These are phyloP conservation scores for Proales similis DNA, from an alignment of 1,140 invertebrate genomes.

Conservation along the genomic window DNA sequence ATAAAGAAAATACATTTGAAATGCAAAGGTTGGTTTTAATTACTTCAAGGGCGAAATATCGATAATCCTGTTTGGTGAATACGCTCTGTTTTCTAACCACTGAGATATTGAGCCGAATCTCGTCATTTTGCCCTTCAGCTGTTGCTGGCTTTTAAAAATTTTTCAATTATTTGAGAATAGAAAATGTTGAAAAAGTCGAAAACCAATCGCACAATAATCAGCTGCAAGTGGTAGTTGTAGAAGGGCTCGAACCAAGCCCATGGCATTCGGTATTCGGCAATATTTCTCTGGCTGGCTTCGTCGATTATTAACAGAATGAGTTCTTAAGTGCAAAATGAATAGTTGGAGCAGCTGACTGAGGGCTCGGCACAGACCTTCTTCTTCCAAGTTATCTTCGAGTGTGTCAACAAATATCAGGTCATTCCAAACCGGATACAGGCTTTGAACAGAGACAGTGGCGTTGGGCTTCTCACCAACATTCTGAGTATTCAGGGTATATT, in stretches of 20 bases:
- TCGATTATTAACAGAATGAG: conserved; percentile 18
- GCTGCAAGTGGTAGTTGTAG: conserved; percentile 25
- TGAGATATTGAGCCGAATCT: conserved; percentile 15
- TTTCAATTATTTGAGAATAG: background rate
- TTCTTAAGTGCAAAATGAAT: background rate
- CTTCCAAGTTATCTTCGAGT: conserved; percentile 8
- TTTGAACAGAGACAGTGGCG: conserved; percentile 9
- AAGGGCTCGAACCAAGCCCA: conserved; percentile 32
- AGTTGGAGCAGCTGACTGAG: background rate
- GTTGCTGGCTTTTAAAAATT: background rate
- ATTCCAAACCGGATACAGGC: conserved; percentile 30
- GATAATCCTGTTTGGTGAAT: conserved; percentile 14
- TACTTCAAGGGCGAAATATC: conserved; percentile 33
- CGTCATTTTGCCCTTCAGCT: background rate
- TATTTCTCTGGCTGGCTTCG: conserved; percentile 7
- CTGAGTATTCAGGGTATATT: background rate
- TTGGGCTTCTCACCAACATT: conserved; percentile 14
- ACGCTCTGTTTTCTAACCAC: conserved; percentile 19
- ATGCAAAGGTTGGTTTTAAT: background rate
- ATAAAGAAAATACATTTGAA: background rate
- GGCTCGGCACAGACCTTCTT: background rate
- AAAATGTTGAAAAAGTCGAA: background rate
- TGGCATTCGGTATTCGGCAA: conserved; percentile 34
- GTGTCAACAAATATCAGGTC: conserved; percentile 31
- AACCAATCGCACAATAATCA: background rate